Conservation (phyloP, 2,113 vertebrate genomes). For the Delphinapterus leucas region DNA sequence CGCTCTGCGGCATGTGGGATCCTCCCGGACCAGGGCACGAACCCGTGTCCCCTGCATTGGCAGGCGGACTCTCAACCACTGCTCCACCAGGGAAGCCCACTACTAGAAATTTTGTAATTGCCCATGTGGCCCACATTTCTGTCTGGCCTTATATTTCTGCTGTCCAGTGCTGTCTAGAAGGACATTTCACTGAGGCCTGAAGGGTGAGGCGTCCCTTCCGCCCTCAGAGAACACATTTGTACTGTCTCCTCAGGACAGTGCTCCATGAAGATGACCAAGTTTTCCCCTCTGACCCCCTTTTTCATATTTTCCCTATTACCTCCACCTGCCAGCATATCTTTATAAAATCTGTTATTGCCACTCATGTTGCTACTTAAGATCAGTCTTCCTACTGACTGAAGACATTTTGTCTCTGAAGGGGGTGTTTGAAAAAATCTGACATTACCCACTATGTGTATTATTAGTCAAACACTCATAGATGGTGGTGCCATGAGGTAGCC, state of each 20-base stretch:
- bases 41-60: too few relatives aligned
- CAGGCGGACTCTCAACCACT: too few relatives aligned
- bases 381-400: not conserved
- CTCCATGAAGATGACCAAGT: not conserved
- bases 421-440: not conserved
- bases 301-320: not conserved
- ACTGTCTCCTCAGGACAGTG: not conserved
- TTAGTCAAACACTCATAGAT: not conserved
- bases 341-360: not conserved
- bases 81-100: too few relatives aligned
- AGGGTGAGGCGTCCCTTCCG: not conserved
- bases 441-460: not conserved
- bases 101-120: not conserved
- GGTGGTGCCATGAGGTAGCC: not conserved
- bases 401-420: not conserved
- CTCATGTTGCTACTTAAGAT: not conserved
- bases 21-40: too few relatives aligned
- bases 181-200: not conserved
- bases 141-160: not conserved
- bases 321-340: not conserved
- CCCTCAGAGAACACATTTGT: not conserved
- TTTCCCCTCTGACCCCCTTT: rapidly evolving
- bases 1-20: too few relatives aligned
- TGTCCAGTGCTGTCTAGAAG: not conserved
- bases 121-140: not conserved